Conservation (phyloP, 1,140 invertebrate genomes). For the Globodera rostochiensis region DNA sequence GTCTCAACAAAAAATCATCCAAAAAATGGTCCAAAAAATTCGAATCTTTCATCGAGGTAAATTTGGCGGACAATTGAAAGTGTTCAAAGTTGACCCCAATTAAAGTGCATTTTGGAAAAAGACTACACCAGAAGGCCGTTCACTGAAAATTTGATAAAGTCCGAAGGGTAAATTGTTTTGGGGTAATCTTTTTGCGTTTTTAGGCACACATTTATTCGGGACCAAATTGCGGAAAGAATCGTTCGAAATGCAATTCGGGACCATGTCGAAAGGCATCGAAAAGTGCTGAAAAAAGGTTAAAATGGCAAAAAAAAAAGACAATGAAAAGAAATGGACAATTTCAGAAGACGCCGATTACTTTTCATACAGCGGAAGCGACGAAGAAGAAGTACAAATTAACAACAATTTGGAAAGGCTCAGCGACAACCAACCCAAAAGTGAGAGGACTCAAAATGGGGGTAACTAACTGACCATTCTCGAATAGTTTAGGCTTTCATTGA, state of each 20-base stretch:
- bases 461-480: too few relatives aligned
- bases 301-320: background rate
- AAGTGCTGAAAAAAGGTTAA: slow-evolving; percentile 57
- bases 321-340: background rate
- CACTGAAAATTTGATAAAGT: slow-evolving; percentile 91
- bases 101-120: slow-evolving; percentile 80
- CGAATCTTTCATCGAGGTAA: slow-evolving; percentile 77
- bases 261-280: slow-evolving; percentile 83
- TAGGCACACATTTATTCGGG: slow-evolving; percentile 88
- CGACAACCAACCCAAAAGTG: slow-evolving; percentile 12
- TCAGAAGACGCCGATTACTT: slow-evolving; percentile 46
- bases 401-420: slow-evolving; percentile 16
- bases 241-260: slow-evolving; percentile 97
- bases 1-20: slow-evolving; percentile 78
- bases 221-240: slow-evolving; percentile 95
- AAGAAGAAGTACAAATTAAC: slow-evolving; percentile 62
- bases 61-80: slow-evolving; percentile 62
- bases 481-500: too few relatives aligned
- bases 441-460: background rate
- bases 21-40: slow-evolving; percentile 84
- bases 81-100: background rate
- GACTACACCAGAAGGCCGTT: slow-evolving; percentile 97
- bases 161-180: background rate
- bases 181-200: background rate
- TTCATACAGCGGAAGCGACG: slow-evolving; percentile 66